These are phyloP conservation scores for Macroteleia sp. DNA, from an alignment of 2,888 invertebrate genomes.

Conservation along the genomic window DNA sequence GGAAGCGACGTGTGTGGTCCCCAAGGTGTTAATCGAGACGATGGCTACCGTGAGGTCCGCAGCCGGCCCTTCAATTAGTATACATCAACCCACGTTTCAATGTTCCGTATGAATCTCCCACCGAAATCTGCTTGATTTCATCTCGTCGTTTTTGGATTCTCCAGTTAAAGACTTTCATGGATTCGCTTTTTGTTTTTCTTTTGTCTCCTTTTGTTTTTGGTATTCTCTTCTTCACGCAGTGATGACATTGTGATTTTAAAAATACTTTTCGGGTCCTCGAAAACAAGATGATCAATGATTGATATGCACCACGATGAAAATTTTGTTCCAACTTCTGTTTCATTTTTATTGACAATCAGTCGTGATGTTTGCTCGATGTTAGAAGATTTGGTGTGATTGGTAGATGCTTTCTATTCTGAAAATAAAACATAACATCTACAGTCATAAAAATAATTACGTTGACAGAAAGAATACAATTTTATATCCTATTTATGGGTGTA, in stretches of 20 bases:
- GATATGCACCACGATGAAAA: too few relatives aligned
- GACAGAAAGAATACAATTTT: too few relatives aligned
- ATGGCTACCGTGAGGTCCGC: slow-evolving; percentile 79
- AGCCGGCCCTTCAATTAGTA: slow-evolving; percentile 83
- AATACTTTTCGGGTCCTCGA: slow-evolving; percentile 35
- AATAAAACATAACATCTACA: too few relatives aligned
- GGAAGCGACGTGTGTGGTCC: slow-evolving; percentile 75
- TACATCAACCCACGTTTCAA: slow-evolving; percentile 70
- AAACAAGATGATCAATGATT: slow-evolving; percentile 43
- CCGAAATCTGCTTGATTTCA: slow-evolving; percentile 37
- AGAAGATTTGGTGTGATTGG: too few relatives aligned
- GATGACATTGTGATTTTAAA: slow-evolving; percentile 40
- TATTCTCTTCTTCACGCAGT: slow-evolving; percentile 4
- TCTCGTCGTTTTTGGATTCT: slow-evolving; percentile 30
- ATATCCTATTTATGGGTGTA: too few relatives aligned
- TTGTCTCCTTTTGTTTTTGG: too few relatives aligned
- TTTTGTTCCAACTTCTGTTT: too few relatives aligned
- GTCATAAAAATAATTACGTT: too few relatives aligned
- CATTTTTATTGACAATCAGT: too few relatives aligned
- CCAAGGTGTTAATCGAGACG: slow-evolving; percentile 78
- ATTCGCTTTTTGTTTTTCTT: slow-evolving; percentile 4
- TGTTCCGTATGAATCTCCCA: slow-evolving; percentile 30
- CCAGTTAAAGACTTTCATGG: background rate
- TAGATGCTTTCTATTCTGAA: too few relatives aligned
- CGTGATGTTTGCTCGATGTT: too few relatives aligned